Evolutionary conservation across 2,797 vertebrate species (phyloP), one percentile per base, ranked within the genome.

Genomic region (Oreortyx pictus): DNA sequence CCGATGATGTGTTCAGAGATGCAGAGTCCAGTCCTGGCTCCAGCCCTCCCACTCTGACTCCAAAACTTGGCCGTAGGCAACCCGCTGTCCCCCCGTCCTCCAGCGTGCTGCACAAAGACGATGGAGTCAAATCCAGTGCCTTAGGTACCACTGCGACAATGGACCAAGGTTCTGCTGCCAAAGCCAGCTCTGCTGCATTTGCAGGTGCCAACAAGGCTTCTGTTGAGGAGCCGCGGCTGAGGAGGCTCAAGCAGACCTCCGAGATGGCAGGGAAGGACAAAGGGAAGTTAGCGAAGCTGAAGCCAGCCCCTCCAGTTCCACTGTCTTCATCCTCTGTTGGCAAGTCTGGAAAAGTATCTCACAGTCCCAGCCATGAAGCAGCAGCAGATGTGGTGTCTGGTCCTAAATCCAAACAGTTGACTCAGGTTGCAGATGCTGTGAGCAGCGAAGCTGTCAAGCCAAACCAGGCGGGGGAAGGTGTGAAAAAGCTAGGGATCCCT

Each of bases 281-380:
- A 94, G 98, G 97, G 57, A 99, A 98, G 87, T 86, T 98, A 37
- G 97, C 98, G 11, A 99, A 99, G 96, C 97, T 98, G 84, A 99
- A 99, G 77, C 99, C 98, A 0, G 98, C 98, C n/a, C 99, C 99
- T 1, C 98, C 98, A 1, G 99, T 98, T 1, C 99, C 99, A 0
- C 98, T 98, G 0, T 97, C 97, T 24, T 96, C 98, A 0, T 97
- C 97, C 47, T 85, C 97, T 2, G 2, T 94, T 3, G 82, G 97
- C 75, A 99, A 99, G 94, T 95, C 98, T 0, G 97, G 97, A 78
- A 99, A 99, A 96, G 92, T 95, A 52, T 97, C 97, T 23, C 98
- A 98, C 78, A 98, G 98, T 86, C 97, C 98, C 4, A 97, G 98
- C 89, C 98, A 98, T 14, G 99, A 99, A 56, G 72, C 96, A 52